Percentiles rank a stretch among this genome's conserved stretches.
Conservation (phyloP, 2,888 invertebrate species). For the Gryllus longicercus region DNA sequence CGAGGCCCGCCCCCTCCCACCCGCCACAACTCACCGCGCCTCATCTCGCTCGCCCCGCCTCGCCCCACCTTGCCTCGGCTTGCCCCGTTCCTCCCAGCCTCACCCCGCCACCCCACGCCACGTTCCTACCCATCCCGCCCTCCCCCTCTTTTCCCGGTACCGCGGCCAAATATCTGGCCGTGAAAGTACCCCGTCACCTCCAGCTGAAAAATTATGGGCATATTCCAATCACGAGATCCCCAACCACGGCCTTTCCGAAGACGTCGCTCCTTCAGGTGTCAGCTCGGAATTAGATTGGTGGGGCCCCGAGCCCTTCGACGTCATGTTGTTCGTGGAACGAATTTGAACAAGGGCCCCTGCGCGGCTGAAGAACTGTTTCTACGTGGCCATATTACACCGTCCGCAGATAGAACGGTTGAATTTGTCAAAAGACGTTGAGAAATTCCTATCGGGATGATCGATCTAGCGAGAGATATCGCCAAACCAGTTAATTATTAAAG, state of each 20-base stretch:
- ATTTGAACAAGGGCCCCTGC: not conserved
- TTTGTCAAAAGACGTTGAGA: not conserved
- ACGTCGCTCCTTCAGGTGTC: constrained; percentile 17
- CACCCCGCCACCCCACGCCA: too few species aligned
- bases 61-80: too few species aligned
- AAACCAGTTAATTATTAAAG: too few species aligned
- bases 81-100: too few species aligned
- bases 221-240: constrained; percentile 3
- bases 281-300: not conserved
- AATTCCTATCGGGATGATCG: not conserved
- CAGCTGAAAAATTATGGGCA: not conserved
- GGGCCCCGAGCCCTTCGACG: not conserved
- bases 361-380: not conserved
- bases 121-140: too few species aligned
- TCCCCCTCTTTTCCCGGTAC: too few species aligned
- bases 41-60: not conserved
- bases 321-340: not conserved
- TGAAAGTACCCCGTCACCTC: not conserved
- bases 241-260: not conserved
- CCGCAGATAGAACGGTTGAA: not conserved
- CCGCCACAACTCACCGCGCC: not conserved
- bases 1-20: not conserved
- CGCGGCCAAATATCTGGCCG: too few species aligned
- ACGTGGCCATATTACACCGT: not conserved
- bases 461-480: not conserved